Percentiles rank a stretch among this genome's conserved stretches.
phyloP scores from a whole-genome alignment of 2,113 vertebrate genomes.

The Crotophaga sulcirostris region DNA sequence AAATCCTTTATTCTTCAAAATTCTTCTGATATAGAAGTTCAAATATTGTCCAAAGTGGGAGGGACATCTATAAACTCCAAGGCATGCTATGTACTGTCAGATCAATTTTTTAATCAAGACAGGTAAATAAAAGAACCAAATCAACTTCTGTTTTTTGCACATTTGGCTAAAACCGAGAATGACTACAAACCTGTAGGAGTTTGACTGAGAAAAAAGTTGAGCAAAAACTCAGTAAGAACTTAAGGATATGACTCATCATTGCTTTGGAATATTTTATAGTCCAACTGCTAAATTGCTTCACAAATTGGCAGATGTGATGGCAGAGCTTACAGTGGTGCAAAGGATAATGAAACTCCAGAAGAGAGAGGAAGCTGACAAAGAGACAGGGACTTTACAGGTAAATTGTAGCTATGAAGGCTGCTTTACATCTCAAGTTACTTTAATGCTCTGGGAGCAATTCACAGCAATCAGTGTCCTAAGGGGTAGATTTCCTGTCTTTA shows the following conservation, averaged over 20 bases:
- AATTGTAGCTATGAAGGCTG: not conserved
- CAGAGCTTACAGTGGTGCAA: not conserved
- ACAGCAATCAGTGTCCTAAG: not conserved
- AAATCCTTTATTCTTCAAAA: slow-evolving; percentile 30
- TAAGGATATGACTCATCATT: not conserved
- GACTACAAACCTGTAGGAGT: not conserved
- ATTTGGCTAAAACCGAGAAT: not conserved
- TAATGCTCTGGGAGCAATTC: not conserved
- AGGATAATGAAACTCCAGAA: not conserved
- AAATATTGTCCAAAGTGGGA: slow-evolving; percentile 13
- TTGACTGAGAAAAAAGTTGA: not conserved
- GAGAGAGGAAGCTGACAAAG: not conserved
- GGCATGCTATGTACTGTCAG: not conserved
- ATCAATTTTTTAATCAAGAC: slow-evolving; percentile 61
- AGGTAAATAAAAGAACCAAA: slow-evolving; percentile 24
- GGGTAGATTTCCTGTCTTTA: not conserved
- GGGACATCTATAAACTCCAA: not conserved
- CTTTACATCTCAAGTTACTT: not conserved
- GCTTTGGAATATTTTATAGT: not conserved
- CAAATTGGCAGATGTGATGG: not conserved
- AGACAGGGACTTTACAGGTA: not conserved
- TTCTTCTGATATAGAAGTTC: slow-evolving; percentile 22
- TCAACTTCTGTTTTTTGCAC: not conserved
- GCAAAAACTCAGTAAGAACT: not conserved
- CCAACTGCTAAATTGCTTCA: not conserved